These are phyloP conservation scores for Watsonalla binaria DNA, from an alignment of 2,888 invertebrate species.

Conservation along the genomic window DNA sequence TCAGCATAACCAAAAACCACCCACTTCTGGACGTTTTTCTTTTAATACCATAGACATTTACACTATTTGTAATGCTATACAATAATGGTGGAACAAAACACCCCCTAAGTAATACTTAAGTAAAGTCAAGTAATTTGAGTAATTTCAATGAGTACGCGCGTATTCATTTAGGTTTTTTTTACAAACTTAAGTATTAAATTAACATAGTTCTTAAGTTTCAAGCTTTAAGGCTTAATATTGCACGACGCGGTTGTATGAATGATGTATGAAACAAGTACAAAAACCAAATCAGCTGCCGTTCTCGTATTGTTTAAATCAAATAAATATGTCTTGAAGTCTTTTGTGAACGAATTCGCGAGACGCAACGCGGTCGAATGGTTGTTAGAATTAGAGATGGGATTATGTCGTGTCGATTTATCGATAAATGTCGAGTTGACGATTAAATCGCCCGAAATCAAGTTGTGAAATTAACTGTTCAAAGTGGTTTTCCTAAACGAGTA, in stretches of 20 bases:
- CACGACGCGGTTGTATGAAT: constrained; percentile 6
- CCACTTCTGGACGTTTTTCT: constrained; percentile 34
- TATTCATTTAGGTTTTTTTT: constrained; percentile 11
- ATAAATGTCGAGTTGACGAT: background rate
- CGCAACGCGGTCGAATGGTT: constrained; percentile 64
- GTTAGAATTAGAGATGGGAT: constrained; percentile 42
- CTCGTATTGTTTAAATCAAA: constrained; percentile 55
- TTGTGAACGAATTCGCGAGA: constrained; percentile 62
- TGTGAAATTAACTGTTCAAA: background rate
- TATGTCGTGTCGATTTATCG: constrained; percentile 10
- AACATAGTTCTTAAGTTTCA: background rate
- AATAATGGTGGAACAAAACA: constrained; percentile 31
- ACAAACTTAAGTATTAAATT: background rate
- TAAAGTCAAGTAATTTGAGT: constrained; percentile 68
- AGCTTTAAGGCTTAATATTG: constrained; percentile 10
- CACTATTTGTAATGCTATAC: constrained; percentile 58
- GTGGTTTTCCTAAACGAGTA: background rate
- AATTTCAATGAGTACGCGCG: constrained; percentile 42
- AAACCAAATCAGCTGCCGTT: constrained; percentile 64
- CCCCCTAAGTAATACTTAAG: constrained; percentile 40
- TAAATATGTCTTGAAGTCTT: constrained; percentile 63
- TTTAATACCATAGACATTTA: constrained; percentile 36
- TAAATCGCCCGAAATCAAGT: background rate
- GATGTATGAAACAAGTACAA: constrained; percentile 28
- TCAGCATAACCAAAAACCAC: constrained; percentile 33